These are phyloP conservation scores for Morone chrysops DNA, from an alignment of 2,113 vertebrate species.

Conservation along the genomic window DNA sequence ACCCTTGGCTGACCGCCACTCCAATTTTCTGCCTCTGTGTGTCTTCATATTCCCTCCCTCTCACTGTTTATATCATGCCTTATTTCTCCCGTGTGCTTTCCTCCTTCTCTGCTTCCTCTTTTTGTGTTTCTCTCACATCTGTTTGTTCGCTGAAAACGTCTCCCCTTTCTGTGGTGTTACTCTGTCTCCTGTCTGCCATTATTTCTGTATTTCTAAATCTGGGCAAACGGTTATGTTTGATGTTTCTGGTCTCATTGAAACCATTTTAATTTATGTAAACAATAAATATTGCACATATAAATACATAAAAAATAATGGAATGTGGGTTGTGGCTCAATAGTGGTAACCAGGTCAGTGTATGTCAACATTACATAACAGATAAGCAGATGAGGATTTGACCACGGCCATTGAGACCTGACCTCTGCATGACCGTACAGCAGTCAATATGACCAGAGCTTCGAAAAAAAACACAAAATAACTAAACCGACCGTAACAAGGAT, in stretches of 20 bases:
- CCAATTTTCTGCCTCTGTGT: slow-evolving; percentile 48
- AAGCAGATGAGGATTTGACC: slow-evolving; percentile 33
- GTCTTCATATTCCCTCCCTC: slow-evolving; percentile 30
- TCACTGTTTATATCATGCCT: slow-evolving; percentile 13
- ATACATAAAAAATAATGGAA: background rate
- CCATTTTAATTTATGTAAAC: background rate
- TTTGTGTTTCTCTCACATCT: slow-evolving; percentile 11
- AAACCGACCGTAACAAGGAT: background rate
- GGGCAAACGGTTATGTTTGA: background rate
- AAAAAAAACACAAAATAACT: background rate
- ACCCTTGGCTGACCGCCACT: slow-evolving; percentile 42
- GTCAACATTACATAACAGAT: slow-evolving; percentile 50
- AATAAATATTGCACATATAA: background rate
- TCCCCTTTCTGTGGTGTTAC: background rate
- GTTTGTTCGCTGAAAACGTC: background rate
- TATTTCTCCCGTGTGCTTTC: slow-evolving; percentile 11
- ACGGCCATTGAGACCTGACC: slow-evolving; percentile 46
- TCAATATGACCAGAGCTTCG: background rate
- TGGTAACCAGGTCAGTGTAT: slow-evolving; percentile 44
- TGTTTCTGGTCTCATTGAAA: background rate
- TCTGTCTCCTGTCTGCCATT: background rate
- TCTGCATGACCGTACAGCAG: slow-evolving; percentile 30
- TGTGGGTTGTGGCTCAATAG: slow-evolving; percentile 17
- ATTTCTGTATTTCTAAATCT: background rate
- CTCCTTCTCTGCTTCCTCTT: background rate